These are phyloP conservation scores for Drosophila tropicalis DNA, from an alignment of 1,140 invertebrate genomes.

Conservation along the genomic window DNA sequence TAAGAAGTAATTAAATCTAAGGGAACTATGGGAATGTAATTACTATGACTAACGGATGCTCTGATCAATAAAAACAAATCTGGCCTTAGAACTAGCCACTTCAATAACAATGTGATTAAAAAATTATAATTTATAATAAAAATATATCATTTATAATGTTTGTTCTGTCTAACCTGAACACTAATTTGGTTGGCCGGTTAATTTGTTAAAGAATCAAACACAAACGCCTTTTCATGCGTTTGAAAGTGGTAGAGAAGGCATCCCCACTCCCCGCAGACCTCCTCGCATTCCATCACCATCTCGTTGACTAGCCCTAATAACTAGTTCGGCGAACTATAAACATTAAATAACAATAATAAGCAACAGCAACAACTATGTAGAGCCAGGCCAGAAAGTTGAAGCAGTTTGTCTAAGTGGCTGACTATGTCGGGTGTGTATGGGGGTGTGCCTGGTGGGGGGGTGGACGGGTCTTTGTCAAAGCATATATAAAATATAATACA, in stretches of 20 bases:
- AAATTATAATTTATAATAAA: too few species aligned
- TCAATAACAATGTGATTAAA: too few species aligned
- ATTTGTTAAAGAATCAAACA: slow-evolving; percentile 16
- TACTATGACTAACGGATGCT: too few species aligned
- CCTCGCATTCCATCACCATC: neutral
- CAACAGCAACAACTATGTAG: slow-evolving; percentile 33
- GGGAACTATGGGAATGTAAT: too few species aligned
- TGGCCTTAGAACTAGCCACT: too few species aligned
- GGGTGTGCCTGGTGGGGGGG: slow-evolving; percentile 3
- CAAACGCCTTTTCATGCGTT: slow-evolving; percentile 46
- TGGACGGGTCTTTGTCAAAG: slow-evolving; percentile 62
- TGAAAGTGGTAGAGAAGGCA: slow-evolving; percentile 37
- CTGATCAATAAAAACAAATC: too few species aligned
- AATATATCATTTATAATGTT: too few species aligned
- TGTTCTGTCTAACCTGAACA: too few species aligned
- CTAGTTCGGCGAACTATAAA: slow-evolving; percentile 63
- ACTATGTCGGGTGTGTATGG: neutral
- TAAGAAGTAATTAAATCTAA: too few species aligned
- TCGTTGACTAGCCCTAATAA: slow-evolving; percentile 9
- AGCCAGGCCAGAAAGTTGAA: slow-evolving; percentile 61
- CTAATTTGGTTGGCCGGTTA: slow-evolving; percentile 17
- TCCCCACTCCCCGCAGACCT: neutral
- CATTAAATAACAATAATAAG: slow-evolving; percentile 78
- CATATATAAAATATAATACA: slow-evolving; percentile 68
- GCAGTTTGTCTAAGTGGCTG: slow-evolving; percentile 72